phyloP scores from a whole-genome alignment of 1,140 invertebrate species.

The Eufriesea mexicana region DNA sequence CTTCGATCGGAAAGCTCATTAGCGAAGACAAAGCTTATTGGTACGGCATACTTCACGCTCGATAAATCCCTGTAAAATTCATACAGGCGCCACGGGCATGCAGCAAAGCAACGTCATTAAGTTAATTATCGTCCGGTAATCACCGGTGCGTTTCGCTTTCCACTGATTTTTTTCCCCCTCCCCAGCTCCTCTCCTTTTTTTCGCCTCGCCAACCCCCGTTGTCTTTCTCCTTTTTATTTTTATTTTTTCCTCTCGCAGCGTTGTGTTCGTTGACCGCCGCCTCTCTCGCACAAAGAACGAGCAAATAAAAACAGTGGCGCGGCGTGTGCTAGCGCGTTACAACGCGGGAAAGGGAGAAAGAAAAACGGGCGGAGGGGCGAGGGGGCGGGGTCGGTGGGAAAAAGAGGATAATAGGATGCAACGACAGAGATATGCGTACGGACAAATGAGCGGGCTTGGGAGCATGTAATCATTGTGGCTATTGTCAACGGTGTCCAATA shows the following conservation, averaged over 20 bases:
- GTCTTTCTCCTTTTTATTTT: neutral
- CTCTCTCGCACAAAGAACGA: constrained; percentile 46
- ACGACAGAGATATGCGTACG: constrained; percentile 41
- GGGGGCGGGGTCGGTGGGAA: neutral
- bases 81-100: constrained; percentile 1
- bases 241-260: neutral
- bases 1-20: constrained; percentile 39
- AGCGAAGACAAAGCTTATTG: constrained; percentile 48
- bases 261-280: constrained; percentile 26
- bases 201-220: too few relatives aligned
- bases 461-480: constrained; percentile 53
- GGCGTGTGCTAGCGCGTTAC: neutral
- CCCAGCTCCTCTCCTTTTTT: neutral
- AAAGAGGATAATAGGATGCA: constrained; percentile 6
- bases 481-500: constrained; percentile 65
- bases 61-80: constrained; percentile 54
- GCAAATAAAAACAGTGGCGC: constrained; percentile 49
- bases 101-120: constrained; percentile 51
- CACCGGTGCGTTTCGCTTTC: constrained; percentile 39
- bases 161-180: constrained; percentile 25
- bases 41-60: constrained; percentile 44
- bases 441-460: constrained; percentile 40
- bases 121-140: constrained; percentile 58
- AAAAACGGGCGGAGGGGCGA: neutral
- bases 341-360: neutral